Percentiles rank a stretch among this genome's conserved stretches.
Evolutionary conservation across 2,113 vertebrate species (phyloP).

Genomic region (Ciconia boyciana): DNA sequence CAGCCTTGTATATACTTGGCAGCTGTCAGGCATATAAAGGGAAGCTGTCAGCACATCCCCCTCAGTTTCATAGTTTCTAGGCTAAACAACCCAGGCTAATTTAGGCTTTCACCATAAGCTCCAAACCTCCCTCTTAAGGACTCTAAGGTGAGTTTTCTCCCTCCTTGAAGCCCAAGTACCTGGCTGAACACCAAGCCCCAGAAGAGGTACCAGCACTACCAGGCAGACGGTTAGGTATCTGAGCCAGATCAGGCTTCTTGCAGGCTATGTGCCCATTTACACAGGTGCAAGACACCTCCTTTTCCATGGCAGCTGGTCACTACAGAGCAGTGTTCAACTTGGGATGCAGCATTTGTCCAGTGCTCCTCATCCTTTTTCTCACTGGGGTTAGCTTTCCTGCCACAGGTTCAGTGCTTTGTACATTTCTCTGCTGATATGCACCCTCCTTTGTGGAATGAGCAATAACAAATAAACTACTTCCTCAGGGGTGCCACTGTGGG

Average conservation of each 20-base stretch:
- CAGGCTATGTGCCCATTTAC: neutral
- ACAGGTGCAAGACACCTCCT: neutral
- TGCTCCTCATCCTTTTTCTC: neutral
- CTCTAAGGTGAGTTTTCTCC: neutral
- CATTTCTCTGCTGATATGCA: neutral
- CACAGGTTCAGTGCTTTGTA: neutral
- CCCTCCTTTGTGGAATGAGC: neutral
- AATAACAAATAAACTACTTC: neutral
- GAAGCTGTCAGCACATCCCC: constrained; percentile 1
- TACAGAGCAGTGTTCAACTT: neutral
- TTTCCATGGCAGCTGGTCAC: neutral
- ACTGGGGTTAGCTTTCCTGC: neutral
- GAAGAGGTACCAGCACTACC: neutral
- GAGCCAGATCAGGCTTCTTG: neutral
- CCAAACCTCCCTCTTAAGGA: neutral
- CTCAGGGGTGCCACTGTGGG: neutral
- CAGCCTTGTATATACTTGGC: neutral
- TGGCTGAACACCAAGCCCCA: neutral
- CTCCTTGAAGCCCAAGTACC: neutral
- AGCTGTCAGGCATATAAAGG: neutral
- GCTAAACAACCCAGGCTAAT: constrained; percentile 2
- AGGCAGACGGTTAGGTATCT: neutral
- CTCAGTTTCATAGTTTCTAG: neutral
- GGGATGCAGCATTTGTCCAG: neutral
- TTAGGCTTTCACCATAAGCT: neutral